phyloP scores from a whole-genome alignment of 2,888 invertebrate species.

The Acanthopleura granulata region DNA sequence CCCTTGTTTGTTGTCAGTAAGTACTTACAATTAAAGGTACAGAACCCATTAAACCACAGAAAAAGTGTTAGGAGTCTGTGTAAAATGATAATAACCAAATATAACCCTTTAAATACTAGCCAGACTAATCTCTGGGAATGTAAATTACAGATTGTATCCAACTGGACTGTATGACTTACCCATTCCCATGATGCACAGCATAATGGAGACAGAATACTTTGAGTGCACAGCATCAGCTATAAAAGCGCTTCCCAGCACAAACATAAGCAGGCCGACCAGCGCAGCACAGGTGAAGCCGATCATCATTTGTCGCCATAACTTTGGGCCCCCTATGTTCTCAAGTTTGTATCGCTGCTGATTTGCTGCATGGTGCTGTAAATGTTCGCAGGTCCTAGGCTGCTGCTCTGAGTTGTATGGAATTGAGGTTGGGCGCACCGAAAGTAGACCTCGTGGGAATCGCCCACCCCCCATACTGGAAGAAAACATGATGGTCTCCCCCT shows the following conservation, averaged over 20 bases:
- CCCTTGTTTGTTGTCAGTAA: too few relatives aligned
- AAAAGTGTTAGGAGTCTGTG: too few relatives aligned
- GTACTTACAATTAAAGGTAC: too few relatives aligned
- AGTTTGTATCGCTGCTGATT: not conserved
- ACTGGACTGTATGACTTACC: slow-evolving; percentile 40
- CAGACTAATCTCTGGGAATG: not conserved
- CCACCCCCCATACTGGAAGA: not conserved
- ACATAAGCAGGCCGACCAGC: slow-evolving; percentile 53
- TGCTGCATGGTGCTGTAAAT: not conserved
- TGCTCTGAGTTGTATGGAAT: not conserved
- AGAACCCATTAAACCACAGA: too few relatives aligned
- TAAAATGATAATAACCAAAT: too few relatives aligned
- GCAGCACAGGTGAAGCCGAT: slow-evolving; percentile 58
- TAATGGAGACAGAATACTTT: slow-evolving; percentile 56
- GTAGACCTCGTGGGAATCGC: not conserved
- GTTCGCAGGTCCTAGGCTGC: not conserved
- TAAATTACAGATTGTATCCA: not conserved
- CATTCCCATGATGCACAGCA: slow-evolving; percentile 64
- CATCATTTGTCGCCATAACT: slow-evolving; percentile 58
- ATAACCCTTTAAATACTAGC: not conserved
- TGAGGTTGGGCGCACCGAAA: not conserved
- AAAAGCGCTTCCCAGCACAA: slow-evolving; percentile 55
- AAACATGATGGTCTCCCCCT: not conserved
- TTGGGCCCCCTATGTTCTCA: slow-evolving; percentile 35
- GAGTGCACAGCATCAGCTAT: slow-evolving; percentile 53